Evolutionary conservation across 2,888 invertebrate species (phyloP), one percentile per base, ranked within the genome.

Genomic region (Philereme transversata): DNA sequence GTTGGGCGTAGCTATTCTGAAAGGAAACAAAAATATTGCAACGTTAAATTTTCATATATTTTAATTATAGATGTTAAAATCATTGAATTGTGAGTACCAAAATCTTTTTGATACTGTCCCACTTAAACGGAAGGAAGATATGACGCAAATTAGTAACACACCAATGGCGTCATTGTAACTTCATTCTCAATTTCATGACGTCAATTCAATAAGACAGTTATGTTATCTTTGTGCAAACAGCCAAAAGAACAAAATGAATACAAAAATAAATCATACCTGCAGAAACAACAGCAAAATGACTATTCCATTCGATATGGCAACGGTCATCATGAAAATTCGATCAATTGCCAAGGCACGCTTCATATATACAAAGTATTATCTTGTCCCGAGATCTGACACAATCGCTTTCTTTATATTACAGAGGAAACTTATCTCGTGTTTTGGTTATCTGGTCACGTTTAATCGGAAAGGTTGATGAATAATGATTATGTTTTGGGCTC

Each of bases 361-460:
- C 73, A 81, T 83, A 81, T 82, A 83, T 81, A 79, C 71, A 74
- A 79, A 73, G 75, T 75, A 75, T 82, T 83, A 82, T 81, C 81
- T 75, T 62, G 50, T 67, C 64, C 45, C 50, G 36, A 71, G 69
- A 77, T 78, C 71, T 80, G 74, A 69, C 73, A 71, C 66, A 79
- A 78, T 78, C 67, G 63, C 49, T 62, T 78, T 76, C 74, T 70
- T 64, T 67, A 67, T 69, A 61, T 62, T 55, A 55, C 63, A 62
- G 51, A 65, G 63, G 66, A 70, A 68, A 64, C 62, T 71, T 81
- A 79, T 82, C 81, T 75, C 48, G 45, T 75, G 73, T 68, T 71
- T 73, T 75, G 68, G 62, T 71, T 75, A 69, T 73, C 72, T 64
- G 61, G 67, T 70, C 80, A 79, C 81, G 81, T 81, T 70, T 57